Base-by-base conservation (phyloP, 2,888 invertebrate species). In the Drosophila maculinotata region DNA sequence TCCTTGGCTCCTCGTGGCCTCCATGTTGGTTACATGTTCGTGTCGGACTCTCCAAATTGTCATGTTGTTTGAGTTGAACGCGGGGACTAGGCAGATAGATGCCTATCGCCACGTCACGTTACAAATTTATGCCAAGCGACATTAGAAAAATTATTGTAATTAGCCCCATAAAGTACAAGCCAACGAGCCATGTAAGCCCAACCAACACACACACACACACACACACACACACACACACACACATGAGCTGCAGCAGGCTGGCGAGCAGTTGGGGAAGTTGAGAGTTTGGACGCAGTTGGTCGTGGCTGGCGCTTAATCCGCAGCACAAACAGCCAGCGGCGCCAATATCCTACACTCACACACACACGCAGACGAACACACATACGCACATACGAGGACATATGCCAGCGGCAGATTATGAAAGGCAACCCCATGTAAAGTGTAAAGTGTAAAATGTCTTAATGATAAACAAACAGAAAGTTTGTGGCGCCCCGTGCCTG, bases 391-490 rank as follows among this genome's bases (percentile, higher is more conserved):
- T 41, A 67, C 20, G 57, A 66, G 72, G 41, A 80, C 79, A 77
- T 77, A 76, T 77, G 84, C 78, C 75, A 69, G 49, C 57, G 56
- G 83, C 68, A 79, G 82, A 86, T 85, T 86, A 86, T 81, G 69
- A 85, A 76, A 76, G 77, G 81, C 76, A 79, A 80, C 77, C 73
- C 69, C 54, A 65, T 74, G 74, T 59, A 64, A 74, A 72, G 77
- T 84, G 75, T 72, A 75, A 69, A 81, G 58, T 71, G 84, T 76
- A 84, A 83, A 83, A 84, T 81, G 82, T 84, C 83, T 84, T 84
- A 84, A 84, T 84, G 83, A 84, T 84, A 84, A 84, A 84, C 87
- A 84, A 84, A 84, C 79, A 84, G 81, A 87, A 83, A 83, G 81
- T 81, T 80, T 75, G 74, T 58, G 73, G 73, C 76, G 63, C 30